A percentile compares a stretch with the other conserved stretches of the same genome.
These are phyloP conservation scores for Cyprinus carpio DNA, from an alignment of 2,113 vertebrate genomes.

Conservation along the genomic window DNA sequence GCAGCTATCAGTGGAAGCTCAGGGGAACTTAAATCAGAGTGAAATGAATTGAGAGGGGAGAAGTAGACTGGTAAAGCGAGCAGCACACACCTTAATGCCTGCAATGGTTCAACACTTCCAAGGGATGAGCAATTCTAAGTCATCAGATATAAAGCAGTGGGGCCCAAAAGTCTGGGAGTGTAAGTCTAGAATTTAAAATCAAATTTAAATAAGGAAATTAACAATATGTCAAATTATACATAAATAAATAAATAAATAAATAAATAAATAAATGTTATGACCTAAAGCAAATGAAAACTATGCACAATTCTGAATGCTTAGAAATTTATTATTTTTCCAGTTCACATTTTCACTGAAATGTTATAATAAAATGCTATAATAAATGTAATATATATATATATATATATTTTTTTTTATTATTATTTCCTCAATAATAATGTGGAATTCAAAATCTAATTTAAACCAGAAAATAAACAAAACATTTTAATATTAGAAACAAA, in stretches of 20 bases:
- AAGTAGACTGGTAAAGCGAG: conserved; percentile 23
- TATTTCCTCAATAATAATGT: background rate
- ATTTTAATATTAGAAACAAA: background rate
- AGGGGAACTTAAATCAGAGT: conserved; percentile 14
- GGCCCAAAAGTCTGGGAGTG: background rate
- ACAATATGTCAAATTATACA: background rate
- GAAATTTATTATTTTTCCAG: background rate
- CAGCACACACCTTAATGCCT: background rate
- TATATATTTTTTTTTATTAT: too few species aligned
- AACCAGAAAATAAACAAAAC: background rate
- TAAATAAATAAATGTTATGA: background rate
- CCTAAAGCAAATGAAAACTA: background rate
- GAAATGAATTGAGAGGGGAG: conserved; percentile 21
- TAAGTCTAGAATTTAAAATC: background rate
- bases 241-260: background rate
- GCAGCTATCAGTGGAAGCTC: conserved; percentile 35
- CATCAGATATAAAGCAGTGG: background rate
- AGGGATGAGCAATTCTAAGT: background rate
- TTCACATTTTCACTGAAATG: background rate
- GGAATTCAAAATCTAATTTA: background rate
- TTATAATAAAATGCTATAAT: too few species aligned
- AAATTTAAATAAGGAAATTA: background rate
- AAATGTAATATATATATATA: too few species aligned
- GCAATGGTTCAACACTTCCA: background rate
- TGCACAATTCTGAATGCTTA: background rate